Base-by-base conservation (phyloP, 2,888 invertebrate genomes). In the Hemithea aestivaria region DNA sequence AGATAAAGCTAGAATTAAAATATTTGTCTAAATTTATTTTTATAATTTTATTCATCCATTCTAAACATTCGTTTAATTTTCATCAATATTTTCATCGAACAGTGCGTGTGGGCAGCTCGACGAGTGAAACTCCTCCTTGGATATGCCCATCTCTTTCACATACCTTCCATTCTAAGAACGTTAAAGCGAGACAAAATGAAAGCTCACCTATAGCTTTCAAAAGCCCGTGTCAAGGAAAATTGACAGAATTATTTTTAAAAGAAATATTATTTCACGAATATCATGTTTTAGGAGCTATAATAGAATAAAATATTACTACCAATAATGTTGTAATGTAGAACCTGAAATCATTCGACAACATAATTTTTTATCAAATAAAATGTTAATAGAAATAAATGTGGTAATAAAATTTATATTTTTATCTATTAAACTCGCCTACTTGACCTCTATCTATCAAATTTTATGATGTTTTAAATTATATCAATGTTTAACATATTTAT, bases 51-150 rank as follows among this genome's bases (percentile, higher is more conserved):
- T 16, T 16, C 5, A 16, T 16, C 16, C 16, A 16, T 16, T 16
- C 5, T 5, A 16, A 5, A 16, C 3, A 16, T 16, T 5, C 16
- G 16, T 16, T 62, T 62, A 67, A 59, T 62, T 67, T 70, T 66
- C 62, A 60, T 56, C 53, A 47, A 59, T 56, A 53, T 62, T 59
- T 56, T 51, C 58, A 53, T 38, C 36, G 51, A 50, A 50, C 37
- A 31, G 28, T 51, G 49, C 38, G 62, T 51, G 71, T 76, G 73
- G 75, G 77, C 56, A 46, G 77, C 60, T 54, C 66, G 50, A 38
- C 40, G 47, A 47, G 35, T 49, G 45, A 55, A 48, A 62, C 78
- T 58, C 78, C 80, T 66, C 80, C 80, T 68, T 52, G 31, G 36
- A 24, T 52, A 43, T 41, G 8, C 35, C 48, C 38, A 20, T 69